These are phyloP conservation scores for Cyprinella venusta DNA, from an alignment of 2,797 vertebrate species.

Conservation along the genomic window DNA sequence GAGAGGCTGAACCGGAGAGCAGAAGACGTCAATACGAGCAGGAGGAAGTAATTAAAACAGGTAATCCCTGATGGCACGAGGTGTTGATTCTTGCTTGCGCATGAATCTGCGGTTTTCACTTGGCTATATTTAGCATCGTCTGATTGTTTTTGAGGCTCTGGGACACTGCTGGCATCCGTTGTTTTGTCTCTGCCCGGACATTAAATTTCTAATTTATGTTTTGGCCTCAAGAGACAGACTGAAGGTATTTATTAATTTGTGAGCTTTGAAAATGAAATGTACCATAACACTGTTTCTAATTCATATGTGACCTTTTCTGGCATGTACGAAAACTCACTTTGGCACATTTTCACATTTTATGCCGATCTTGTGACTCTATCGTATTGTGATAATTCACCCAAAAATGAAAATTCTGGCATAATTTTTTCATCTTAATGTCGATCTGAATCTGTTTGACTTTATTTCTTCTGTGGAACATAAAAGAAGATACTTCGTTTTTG, in stretches of 20 bases:
- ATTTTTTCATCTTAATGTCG: background rate
- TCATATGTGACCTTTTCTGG: slow-evolving; percentile 29
- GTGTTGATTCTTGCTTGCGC: slow-evolving; percentile 63
- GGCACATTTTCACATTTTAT: background rate
- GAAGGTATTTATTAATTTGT: slow-evolving; percentile 28
- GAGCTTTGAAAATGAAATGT: slow-evolving; percentile 27
- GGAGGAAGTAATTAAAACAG: slow-evolving; percentile 80
- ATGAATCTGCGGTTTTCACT: slow-evolving; percentile 52
- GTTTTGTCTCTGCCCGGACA: slow-evolving; percentile 27
- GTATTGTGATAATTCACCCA: background rate
- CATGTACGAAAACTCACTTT: background rate
- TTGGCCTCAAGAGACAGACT: slow-evolving; percentile 14
- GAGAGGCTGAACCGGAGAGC: slow-evolving; percentile 69
- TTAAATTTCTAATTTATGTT: slow-evolving; percentile 35
- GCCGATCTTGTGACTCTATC: slow-evolving; percentile 11
- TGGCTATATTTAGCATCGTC: slow-evolving; percentile 58
- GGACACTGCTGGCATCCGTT: slow-evolving; percentile 45
- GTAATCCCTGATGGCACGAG: slow-evolving; percentile 73
- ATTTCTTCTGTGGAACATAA: background rate
- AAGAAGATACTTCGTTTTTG: background rate
- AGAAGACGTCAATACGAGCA: slow-evolving; percentile 73
- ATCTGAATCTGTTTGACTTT: background rate
- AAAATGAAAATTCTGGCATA: background rate
- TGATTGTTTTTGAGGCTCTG: slow-evolving; percentile 43
- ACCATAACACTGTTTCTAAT: slow-evolving; percentile 14